phyloP scores from a whole-genome alignment of 2,888 invertebrate species.

The Thecocarcelia acutangulata region DNA sequence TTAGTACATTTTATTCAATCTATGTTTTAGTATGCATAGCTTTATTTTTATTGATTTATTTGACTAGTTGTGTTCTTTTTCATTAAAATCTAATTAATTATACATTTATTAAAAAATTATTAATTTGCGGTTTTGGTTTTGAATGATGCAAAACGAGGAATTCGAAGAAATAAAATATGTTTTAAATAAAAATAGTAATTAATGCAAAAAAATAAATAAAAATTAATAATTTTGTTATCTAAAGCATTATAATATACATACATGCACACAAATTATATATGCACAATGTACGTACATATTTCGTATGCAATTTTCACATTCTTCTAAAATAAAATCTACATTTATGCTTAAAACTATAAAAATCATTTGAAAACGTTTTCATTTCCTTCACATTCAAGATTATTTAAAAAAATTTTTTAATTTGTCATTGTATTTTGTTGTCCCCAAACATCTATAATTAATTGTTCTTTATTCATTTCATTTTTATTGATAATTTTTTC shows the following conservation, averaged over 20 bases:
- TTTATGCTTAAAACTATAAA: constrained; percentile 52
- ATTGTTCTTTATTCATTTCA: constrained; percentile 10
- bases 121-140: constrained; percentile 4
- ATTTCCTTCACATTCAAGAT: constrained; percentile 42
- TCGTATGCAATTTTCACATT: constrained; percentile 41
- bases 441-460: constrained; percentile 28
- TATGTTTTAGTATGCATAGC: constrained; percentile 33
- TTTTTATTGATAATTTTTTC: neutral
- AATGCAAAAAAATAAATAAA: constrained; percentile 29
- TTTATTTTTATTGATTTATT: constrained; percentile 58
- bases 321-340: constrained; percentile 62
- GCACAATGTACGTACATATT: neutral
- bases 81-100: constrained; percentile 62
- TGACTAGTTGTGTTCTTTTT: constrained; percentile 62
- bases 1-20: constrained; percentile 63
- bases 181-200: constrained; percentile 26
- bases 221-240: constrained; percentile 47
- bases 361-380: constrained; percentile 54
- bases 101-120: constrained; percentile 59
- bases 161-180: constrained; percentile 48
- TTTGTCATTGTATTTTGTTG: constrained; percentile 23
- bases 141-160: constrained; percentile 46
- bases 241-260: constrained; percentile 53
- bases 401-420: constrained; percentile 5
- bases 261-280: constrained; percentile 40